Evolutionary conservation across 2,888 invertebrate species (phyloP), one percentile per base, ranked within the genome.

Genomic region (Leucania comma): DNA sequence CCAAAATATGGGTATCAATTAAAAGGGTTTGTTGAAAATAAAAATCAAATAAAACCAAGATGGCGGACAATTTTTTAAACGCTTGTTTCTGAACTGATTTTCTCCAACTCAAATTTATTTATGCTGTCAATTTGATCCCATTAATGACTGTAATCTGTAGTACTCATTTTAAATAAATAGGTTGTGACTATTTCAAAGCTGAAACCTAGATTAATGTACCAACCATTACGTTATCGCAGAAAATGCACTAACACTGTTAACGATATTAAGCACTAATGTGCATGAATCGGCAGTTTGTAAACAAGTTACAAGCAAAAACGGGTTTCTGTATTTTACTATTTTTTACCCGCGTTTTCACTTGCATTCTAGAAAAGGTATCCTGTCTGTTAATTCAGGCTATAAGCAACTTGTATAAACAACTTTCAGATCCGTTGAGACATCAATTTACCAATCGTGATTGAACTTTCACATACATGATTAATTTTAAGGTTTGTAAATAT

Each of bases 221-320:
- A 46, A 14, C 22, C 29, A 63, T 60, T 60, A 64, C 22, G 63
- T 42, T 76, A 72, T 78, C 68, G 51, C 46, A 59, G 24, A 17
- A 77, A 78, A 42, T 66, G 38, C 59, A 72, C 51, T 51, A 46
- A 66, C 59, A 53, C 17, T 51, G 53, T 68, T 65, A 62, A 46
- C 46, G 29, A 65, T 58, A 68, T 61, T 61, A 65, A 60, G 38
- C 46, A 51, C 50, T 62, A 58, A 70, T 59, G 51, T 32, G n/a
- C 54, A 46, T 65, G 57, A 74, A 54, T 60, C 22, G 26, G 26
- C 58, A 72, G 50, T 63, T 80, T 70, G 46, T 68, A 72, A 38
- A 72, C 62, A 63, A 63, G 35, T 68, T 56, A 48, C 38, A 35
- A 46, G 38, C 56, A 35, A 51, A n/a, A 63, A 56, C 68, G 8